Base-by-base conservation (phyloP, 2,797 vertebrate genomes). In the Dipus sagitta region DNA sequence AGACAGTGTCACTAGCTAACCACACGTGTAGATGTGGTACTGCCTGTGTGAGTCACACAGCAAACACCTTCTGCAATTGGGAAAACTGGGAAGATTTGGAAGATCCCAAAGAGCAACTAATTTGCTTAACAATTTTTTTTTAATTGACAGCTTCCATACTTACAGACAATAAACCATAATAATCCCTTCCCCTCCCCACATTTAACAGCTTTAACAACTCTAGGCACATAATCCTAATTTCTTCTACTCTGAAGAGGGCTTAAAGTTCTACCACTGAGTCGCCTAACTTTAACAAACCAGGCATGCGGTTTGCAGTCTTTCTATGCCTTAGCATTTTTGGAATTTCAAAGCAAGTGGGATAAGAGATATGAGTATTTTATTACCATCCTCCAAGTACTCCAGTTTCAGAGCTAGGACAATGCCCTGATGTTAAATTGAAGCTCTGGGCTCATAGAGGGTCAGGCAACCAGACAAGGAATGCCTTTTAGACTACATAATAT, bases 21-120 rank as follows among this genome's bases (percentile, higher is more conserved):
- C 86, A 89, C 60, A 92, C 83, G 30, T 70, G 80, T 76, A 84
- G 47, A 54, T 28, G 65, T 34, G 32, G 80, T 65, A 64, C 38
- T 89, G 67, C n/a, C 17, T 34, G 6, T 75, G 58, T 58, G 65
- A 88, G 52, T 84, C n/a, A 79, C 58, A 71, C 47, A 18, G 14
- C 21, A 71, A 94, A 60, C 23, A 28, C 21, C 26, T 90, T 70
- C 81, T 94, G 54, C 96, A 74, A 47, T 0, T 87, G 85, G 88
- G 76, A 79, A 89, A 86, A 79, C 32, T 47, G 79, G 65, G 60
- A 91, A 74, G 92, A 96, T 14, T 3, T 10, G 54, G 76, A 84
- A n/a, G 30, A 65, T 52, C 13, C 38, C 85, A 65, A 60, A 81
- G 62, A 80, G 42, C 13, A 26, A 77, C n/a, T 84, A 47, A 78